Conservation (phyloP, 1,140 invertebrate species). For the Aphidius gifuensis region DNA sequence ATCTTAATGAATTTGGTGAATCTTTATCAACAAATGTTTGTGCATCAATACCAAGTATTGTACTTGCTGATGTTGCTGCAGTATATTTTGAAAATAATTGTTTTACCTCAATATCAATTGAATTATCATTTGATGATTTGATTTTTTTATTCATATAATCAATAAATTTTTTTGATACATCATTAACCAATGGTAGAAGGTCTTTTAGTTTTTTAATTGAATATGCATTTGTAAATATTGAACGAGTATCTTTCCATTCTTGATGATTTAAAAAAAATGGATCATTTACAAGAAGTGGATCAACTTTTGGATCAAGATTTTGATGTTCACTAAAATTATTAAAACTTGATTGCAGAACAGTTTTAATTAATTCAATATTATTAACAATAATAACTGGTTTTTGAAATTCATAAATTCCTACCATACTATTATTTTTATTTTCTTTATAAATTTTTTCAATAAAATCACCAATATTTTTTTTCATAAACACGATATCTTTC, state of each 20-base stretch:
- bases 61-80: constrained; percentile 30
- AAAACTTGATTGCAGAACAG: constrained; percentile 43
- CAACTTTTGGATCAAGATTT: constrained; percentile 21
- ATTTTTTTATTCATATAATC: constrained; percentile 28
- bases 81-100: constrained; percentile 34
- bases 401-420: constrained; percentile 40
- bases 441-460: constrained; percentile 24
- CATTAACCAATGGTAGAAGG: constrained; percentile 13
- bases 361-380: constrained; percentile 44
- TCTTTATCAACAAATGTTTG: constrained; percentile 33
- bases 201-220: constrained; percentile 32
- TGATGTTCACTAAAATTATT: constrained; percentile 24
- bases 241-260: constrained; percentile 26
- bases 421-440: constrained; percentile 29
- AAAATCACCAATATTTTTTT: constrained; percentile 17
- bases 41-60: constrained; percentile 33
- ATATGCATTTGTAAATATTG: constrained; percentile 25
- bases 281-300: constrained; percentile 33
- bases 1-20: constrained; percentile 24
- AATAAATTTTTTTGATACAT: constrained; percentile 21
- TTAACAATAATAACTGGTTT: constrained; percentile 38
- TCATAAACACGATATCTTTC: constrained; percentile 14
- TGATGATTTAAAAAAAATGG: constrained; percentile 37
- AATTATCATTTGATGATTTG: neutral
- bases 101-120: constrained; percentile 35